A percentile compares a stretch with the other conserved stretches of the same genome.
Conservation (phyloP, 1,140 invertebrate species). For the Calephelis virginiensis region DNA sequence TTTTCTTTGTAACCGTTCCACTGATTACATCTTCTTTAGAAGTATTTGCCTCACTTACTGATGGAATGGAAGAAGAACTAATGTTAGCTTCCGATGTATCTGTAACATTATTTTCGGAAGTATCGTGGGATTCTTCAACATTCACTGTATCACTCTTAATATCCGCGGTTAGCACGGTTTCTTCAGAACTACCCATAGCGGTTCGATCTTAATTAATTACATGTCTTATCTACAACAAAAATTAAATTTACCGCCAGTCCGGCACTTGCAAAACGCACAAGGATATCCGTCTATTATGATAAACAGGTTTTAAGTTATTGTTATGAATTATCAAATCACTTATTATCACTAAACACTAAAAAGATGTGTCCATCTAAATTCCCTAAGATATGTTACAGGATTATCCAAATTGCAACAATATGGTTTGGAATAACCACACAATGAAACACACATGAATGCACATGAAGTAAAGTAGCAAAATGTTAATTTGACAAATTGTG, state of each 20-base stretch:
- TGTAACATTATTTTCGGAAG: constrained; percentile 53
- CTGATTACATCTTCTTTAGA: constrained; percentile 52
- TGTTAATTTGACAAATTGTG: constrained; percentile 47
- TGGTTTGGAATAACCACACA: constrained; percentile 34
- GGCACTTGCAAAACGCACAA: constrained; percentile 69
- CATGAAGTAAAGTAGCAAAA: constrained; percentile 42
- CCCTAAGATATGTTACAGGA: neutral
- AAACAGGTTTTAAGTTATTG: constrained; percentile 58
- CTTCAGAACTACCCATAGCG: constrained; percentile 64
- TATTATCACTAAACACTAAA: constrained; percentile 1
- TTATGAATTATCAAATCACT: constrained; percentile 16
- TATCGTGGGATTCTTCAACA: constrained; percentile 46
- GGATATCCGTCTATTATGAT: constrained; percentile 74
- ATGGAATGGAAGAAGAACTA: constrained; percentile 73
- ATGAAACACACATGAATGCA: constrained; percentile 40
- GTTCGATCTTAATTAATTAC: constrained; percentile 29
- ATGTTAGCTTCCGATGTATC: constrained; percentile 43
- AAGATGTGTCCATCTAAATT: neutral
- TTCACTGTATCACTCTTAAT: constrained; percentile 85
- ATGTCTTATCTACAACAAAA: constrained; percentile 44
- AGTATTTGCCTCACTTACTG: constrained; percentile 42
- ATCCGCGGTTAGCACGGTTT: constrained; percentile 83
- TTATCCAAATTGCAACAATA: constrained; percentile 30
- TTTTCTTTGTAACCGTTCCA: constrained; percentile 51
- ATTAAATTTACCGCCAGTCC: constrained; percentile 74